Evolutionary conservation across 37 sponge, comb jelly and placozoan species (phyloP), one percentile per base, ranked within the genome.

Genomic region (Halisarca cf. caerulea): DNA sequence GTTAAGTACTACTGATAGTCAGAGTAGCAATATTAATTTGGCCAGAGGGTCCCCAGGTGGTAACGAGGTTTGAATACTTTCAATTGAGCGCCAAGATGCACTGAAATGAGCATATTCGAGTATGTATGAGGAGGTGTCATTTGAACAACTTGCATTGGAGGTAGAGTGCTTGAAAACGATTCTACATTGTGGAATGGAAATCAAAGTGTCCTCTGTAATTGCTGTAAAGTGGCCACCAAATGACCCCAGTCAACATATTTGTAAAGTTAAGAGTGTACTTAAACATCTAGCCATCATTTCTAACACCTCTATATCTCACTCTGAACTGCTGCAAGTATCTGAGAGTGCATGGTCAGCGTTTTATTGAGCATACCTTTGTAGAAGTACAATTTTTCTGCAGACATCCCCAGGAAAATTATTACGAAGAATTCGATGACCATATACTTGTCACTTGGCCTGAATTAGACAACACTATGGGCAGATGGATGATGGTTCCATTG

Each of bases 401-500:
- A 5, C 72, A 71, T 71, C 72, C 72, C 5, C 23, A 71, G 8
- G 72, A 71, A 36, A 32, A 71, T 30, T 71, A 30, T 23, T 62
- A 20, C 5, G 37, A 33, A 23, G 30, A 71, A 23, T n/a, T n/a
- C n/a, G n/a, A n/a, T n/a, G 30, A 30, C 3, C 51, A 47, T 11
- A 71, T 71, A 37, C 9, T 71, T 32, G 41, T 71, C 21, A 37
- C 72, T 7, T 71, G 72, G 72, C 40, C 72, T 30, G 72, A 71
- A 20, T 5, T 38, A 8, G 72, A 71, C 30, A 30, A 7, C 20
- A 36, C 20, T 15, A 71, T 36, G 40, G 21, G 5, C 20, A 32
- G 20, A 5, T 71, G 72, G 72, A 20, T 3, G 8, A 30, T 71
- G 20, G 38, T 71, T 32, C 72, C 72, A 18, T 3, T 71, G 7